A percentile compares a stretch with the other conserved stretches of the same genome.
These are phyloP conservation scores for Seriola aureovittata DNA, from an alignment of 2,113 vertebrate species.

Conservation along the genomic window DNA sequence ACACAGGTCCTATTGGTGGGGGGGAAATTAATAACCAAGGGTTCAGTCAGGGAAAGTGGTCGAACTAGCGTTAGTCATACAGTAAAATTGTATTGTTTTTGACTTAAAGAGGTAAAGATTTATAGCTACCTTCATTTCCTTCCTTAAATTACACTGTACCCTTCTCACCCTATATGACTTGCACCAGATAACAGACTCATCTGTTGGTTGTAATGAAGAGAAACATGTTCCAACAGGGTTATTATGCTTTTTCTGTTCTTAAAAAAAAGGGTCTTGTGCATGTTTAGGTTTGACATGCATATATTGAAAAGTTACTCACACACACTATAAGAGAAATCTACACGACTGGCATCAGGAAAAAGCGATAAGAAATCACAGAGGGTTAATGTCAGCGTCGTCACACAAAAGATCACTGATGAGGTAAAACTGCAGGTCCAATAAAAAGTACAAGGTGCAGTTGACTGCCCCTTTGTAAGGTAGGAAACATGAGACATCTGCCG, in stretches of 20 bases:
- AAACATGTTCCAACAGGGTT: constrained; percentile 44
- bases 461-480: constrained; percentile 72
- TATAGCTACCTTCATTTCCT: constrained; percentile 73
- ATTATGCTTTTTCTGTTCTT: constrained; percentile 29
- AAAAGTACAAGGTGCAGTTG: constrained; percentile 75
- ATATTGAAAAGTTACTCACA: constrained; percentile 50
- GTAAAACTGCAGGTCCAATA: constrained; percentile 84
- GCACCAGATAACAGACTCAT: constrained; percentile 60
- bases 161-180: constrained; percentile 45
- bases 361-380: constrained; percentile 62
- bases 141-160: constrained; percentile 46
- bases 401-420: constrained; percentile 78
- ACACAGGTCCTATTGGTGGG: constrained; percentile 77
- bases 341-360: constrained; percentile 64
- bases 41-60: constrained; percentile 70
- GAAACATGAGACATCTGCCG: constrained; percentile 70
- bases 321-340: constrained; percentile 44
- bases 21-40: constrained; percentile 59
- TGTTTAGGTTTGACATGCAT: constrained; percentile 68
- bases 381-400: constrained; percentile 70
- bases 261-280: constrained; percentile 57
- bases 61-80: constrained; percentile 71
- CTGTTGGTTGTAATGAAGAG: constrained; percentile 53
- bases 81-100: constrained; percentile 69
- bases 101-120: constrained; percentile 77